Percentiles rank a stretch among this genome's conserved stretches.
These are phyloP conservation scores for Ctenodactylus gundi DNA, from an alignment of 2,113 vertebrate species.

Conservation along the genomic window DNA sequence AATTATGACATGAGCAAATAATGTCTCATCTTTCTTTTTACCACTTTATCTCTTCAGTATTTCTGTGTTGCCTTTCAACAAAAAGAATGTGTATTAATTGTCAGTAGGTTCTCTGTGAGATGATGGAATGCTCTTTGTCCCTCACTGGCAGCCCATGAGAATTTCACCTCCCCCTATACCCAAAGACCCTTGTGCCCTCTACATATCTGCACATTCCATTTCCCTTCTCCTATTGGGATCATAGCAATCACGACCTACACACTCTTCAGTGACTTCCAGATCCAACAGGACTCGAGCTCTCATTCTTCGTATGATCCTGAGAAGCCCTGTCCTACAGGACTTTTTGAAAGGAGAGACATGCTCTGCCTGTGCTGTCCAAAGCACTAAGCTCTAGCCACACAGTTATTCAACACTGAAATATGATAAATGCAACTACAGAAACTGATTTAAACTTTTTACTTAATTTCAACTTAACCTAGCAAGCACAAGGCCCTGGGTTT, in stretches of 20 bases:
- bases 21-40: neutral
- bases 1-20: neutral
- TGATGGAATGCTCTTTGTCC: too few relatives aligned
- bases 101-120: neutral
- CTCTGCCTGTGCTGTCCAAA: accelerated
- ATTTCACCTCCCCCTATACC: neutral
- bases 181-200: neutral
- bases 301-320: neutral
- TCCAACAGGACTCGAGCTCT: neutral
- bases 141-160: neutral
- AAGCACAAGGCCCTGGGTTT: too few relatives aligned
- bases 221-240: neutral
- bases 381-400: neutral
- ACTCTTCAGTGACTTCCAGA: neutral
- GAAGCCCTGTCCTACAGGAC: neutral
- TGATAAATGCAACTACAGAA: neutral
- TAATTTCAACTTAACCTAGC: neutral
- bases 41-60: neutral
- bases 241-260: neutral
- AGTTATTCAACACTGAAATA: neutral
- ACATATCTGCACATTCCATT: neutral
- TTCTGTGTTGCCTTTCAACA: neutral
- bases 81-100: too few relatives aligned
- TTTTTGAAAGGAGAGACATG: neutral
- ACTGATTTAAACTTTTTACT: neutral